Base-by-base conservation (phyloP, 1,140 invertebrate genomes). In the Euura saliciscinereae region DNA sequence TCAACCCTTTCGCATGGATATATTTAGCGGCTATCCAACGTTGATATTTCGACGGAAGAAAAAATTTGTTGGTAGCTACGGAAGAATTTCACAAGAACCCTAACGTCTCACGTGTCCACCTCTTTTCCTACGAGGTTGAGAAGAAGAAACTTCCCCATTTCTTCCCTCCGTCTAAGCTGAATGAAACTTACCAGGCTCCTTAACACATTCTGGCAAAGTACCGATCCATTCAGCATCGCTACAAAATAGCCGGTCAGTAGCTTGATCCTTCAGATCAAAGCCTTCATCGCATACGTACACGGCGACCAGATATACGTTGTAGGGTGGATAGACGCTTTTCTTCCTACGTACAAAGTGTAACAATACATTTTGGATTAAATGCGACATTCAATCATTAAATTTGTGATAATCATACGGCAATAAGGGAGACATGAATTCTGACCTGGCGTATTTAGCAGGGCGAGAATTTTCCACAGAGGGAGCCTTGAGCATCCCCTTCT, bases 241-340 rank as follows among this genome's bases (percentile, higher is more conserved):
- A 73, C 91, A 92, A 77, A 88, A 92, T 72, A 92, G 84, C 65
- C 86, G 86, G 73, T 89, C 86, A 69, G 80, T 83, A n/a, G 85
- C 84, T 2, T 78, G 72, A 68, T 87, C 80, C 71, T 86, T 84
- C 45, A 92, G 83, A 10, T 85, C 83, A 75, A 85, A 91, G 13
- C 89, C 89, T 10, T 89, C 85, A 11, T 85, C 75, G 75, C 91
- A 91, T 51, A 84, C 81, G 71, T 90, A 91, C 72, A 89, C 81
- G 43, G 89, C 90, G 65, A 90, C 89, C n/a, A 89, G 82, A 73
- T 91, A 91, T 46, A 87, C 79, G 78, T 90, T 90, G 77, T 85
- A 75, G 4, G 88, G 87, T 28, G 82, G 75, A 2, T 79, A 70
- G 44, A 81, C 72, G 71, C 89, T 89, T 73, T 84, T 87, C 67